Evolutionary conservation across 2,113 vertebrate species (phyloP), one percentile per base, ranked within the genome.

Genomic region (Pleuronectes platessa): DNA sequence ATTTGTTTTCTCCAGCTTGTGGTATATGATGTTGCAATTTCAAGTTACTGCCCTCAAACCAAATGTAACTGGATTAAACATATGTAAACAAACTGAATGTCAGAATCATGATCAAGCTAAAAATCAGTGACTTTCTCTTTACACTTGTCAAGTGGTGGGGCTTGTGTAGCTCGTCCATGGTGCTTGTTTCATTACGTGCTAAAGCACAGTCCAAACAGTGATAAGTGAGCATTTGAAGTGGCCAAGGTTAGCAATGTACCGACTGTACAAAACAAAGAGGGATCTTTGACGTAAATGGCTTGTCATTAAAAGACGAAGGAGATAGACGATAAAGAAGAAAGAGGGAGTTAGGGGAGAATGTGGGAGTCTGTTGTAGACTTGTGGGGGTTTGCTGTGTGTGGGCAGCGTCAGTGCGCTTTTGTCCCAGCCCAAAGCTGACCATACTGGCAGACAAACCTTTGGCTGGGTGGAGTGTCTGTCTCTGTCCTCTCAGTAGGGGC

Each of bases 381-480:
- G 18, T 27, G 49, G 75, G 76, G 73, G 54, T 20, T 60, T 85
- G 59, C 79, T 86, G 82, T 85, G 88, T 86, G 86, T 84, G 89
- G 87, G 90, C 87, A 91, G 89, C 76, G 78, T 90, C 86, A 72
- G 86, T 83, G 81, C 18, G 90, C 90, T 91, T 92, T 93, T 93
- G 89, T 93, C 89, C 85, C 84, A 80, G 83, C 87, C 82, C 87
- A 89, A 89, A 90, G 90, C 92, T 90, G 88, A 89, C 86, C 90
- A 76, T 89, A 87, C 89, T 92, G 88, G 88, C 89, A 90, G 90
- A 92, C 90, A 92, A 92, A 92, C 87, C 92, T 93, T 90, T 90
- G 89, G 90, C 89, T 90, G 85, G 84, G 88, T 63, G 78, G 86
- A 91, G 90, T 91, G 88, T 92, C 90, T 93, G 89, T 92, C 90